A percentile compares a stretch with the other conserved stretches of the same genome.
phyloP scores from a whole-genome alignment of 2,888 invertebrate species.

The Meiosimyza platycephala region DNA sequence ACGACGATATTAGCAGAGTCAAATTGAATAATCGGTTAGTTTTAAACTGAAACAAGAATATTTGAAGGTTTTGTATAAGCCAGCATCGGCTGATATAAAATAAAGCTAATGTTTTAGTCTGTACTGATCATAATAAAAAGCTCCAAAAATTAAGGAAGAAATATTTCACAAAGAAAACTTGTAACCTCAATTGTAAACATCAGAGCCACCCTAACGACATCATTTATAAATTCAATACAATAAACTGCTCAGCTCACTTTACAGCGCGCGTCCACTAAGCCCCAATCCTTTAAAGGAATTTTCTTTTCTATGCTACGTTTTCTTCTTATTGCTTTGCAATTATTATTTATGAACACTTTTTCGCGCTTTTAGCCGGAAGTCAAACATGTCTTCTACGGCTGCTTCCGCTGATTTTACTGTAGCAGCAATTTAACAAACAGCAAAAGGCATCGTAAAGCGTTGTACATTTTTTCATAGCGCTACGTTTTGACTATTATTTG shows the following conservation, averaged over 20 bases:
- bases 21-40: too few species aligned
- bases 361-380: slow-evolving; percentile 37
- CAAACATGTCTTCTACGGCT: slow-evolving; percentile 39
- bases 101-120: too few species aligned
- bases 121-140: too few species aligned
- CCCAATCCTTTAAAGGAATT: not conserved
- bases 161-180: too few species aligned
- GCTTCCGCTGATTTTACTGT: slow-evolving; percentile 27
- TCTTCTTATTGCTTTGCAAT: slow-evolving; percentile 32
- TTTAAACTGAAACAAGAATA: too few species aligned
- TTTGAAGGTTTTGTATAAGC: too few species aligned
- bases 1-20: too few species aligned
- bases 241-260: not conserved
- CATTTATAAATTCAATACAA: not conserved
- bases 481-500: slow-evolving; percentile 48
- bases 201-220: too few species aligned
- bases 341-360: slow-evolving; percentile 31
- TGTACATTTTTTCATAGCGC: slow-evolving; percentile 2
- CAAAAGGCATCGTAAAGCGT: not conserved
- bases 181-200: too few species aligned
- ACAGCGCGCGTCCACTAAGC: not conserved
- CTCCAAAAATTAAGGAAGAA: too few species aligned
- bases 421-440: not conserved
- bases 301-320: not conserved
- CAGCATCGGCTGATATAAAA: too few species aligned